These are phyloP conservation scores for Heliconius eleuchia DNA, from an alignment of 1,140 invertebrate genomes.

Conservation along the genomic window DNA sequence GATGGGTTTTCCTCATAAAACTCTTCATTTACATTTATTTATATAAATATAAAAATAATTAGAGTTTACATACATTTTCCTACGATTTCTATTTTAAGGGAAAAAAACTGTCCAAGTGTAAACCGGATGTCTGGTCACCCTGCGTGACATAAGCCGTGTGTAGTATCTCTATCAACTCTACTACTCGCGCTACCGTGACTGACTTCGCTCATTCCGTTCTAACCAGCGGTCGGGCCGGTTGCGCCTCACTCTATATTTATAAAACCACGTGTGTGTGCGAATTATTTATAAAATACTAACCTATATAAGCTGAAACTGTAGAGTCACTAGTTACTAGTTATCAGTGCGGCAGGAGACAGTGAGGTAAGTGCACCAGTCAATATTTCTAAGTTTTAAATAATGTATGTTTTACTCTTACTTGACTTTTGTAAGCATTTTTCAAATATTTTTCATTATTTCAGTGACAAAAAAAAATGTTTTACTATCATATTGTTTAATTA, in stretches of 20 bases:
- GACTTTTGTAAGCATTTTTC: not conserved
- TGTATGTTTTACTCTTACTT: not conserved
- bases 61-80: not conserved
- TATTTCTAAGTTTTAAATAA: not conserved
- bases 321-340: not conserved
- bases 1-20: too few species aligned
- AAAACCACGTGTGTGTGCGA: not conserved
- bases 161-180: not conserved
- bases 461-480: not conserved
- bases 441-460: not conserved
- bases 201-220: not conserved
- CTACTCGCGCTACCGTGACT: not conserved
- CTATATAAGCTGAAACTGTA: not conserved
- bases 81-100: not conserved
- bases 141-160: not conserved
- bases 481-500: not conserved
- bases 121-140: not conserved
- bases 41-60: too few species aligned
- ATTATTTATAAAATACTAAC: constrained; percentile 9
- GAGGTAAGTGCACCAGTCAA: not conserved
- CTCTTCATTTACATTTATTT: too few species aligned
- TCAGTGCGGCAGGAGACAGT: not conserved
- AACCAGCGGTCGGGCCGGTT: not conserved
- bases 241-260: not conserved
- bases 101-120: not conserved